Evolutionary conservation across 2,113 vertebrate species (phyloP).

Genomic region (Peromyscus leucopus): DNA sequence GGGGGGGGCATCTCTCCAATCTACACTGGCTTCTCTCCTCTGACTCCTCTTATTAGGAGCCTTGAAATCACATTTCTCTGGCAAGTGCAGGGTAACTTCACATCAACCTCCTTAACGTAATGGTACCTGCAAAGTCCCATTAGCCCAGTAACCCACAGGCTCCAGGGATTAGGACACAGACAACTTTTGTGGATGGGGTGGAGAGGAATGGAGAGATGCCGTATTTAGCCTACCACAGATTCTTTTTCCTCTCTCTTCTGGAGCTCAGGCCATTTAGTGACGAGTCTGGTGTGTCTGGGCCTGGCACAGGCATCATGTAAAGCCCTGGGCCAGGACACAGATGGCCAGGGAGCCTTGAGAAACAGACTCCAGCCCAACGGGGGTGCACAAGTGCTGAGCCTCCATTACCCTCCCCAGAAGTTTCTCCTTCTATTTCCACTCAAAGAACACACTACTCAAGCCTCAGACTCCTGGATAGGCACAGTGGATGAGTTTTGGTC

Average conservation of each 20-base stretch:
- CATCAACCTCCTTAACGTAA: not conserved
- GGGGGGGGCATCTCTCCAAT: not conserved
- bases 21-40: not conserved
- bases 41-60: not conserved
- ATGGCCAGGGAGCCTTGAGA: not conserved
- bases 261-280: not conserved
- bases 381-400: fast-evolving
- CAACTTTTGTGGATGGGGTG: not conserved
- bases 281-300: not conserved
- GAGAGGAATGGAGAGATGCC: not conserved
- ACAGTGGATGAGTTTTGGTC: not conserved
- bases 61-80: not conserved
- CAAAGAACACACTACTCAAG: not conserved
- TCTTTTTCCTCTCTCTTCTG: not conserved
- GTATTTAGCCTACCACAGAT: not conserved
- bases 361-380: not conserved
- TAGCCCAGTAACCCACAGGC: not conserved
- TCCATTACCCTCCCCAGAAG: not conserved
- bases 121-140: not conserved
- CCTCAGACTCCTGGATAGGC: not conserved
- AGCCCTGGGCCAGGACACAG: not conserved
- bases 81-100: not conserved
- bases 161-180: not conserved
- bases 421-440: not conserved
- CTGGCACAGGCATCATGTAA: not conserved